phyloP scores from a whole-genome alignment of 2,113 vertebrate species.

The Tupaia chinensis region DNA sequence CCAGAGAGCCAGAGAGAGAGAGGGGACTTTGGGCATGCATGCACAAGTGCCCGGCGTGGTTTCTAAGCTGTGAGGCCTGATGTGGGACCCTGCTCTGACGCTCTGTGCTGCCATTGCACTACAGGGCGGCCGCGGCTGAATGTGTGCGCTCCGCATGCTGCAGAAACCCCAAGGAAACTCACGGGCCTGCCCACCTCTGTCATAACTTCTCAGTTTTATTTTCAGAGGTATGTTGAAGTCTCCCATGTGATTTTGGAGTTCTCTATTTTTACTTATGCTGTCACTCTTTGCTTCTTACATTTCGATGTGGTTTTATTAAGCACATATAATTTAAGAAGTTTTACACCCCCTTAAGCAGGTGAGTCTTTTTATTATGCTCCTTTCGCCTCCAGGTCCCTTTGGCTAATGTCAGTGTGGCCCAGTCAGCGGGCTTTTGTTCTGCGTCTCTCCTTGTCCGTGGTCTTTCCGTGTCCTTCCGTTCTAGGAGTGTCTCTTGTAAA shows the following conservation, averaged over 20 bases:
- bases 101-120: too few species aligned
- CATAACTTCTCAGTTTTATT: neutral
- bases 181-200: neutral
- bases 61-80: too few species aligned
- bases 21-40: too few species aligned
- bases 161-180: too few species aligned
- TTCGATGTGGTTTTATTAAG: neutral
- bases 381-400: neutral
- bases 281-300: neutral
- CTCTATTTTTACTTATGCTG: neutral
- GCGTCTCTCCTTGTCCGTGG: neutral
- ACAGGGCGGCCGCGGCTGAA: too few species aligned
- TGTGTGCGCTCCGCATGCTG: too few species aligned
- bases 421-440: neutral
- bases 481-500: neutral
- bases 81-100: too few species aligned
- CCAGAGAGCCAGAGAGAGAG: too few species aligned
- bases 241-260: neutral
- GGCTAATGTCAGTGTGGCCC: neutral
- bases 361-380: neutral
- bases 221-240: neutral
- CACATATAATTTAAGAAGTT: neutral
- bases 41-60: too few species aligned
- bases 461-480: neutral
- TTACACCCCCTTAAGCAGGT: neutral